A percentile compares a stretch with the other conserved stretches of the same genome.
phyloP scores from a whole-genome alignment of 2,888 invertebrate species.

The Matsumyia berberina region DNA sequence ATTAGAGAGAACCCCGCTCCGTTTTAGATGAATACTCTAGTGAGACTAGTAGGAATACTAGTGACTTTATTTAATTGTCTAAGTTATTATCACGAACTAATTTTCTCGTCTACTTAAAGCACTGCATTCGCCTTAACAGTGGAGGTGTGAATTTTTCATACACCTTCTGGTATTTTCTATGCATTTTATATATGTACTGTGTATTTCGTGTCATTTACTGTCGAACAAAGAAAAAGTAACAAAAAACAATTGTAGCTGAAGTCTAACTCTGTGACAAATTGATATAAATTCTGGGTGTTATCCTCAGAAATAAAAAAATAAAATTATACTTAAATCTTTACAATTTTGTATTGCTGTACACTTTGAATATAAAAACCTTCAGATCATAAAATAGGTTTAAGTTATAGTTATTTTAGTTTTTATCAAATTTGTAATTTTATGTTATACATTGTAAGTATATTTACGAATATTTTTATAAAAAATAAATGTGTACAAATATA shows the following conservation, averaged over 20 bases:
- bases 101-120: slow-evolving; percentile 34
- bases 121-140: slow-evolving; percentile 27
- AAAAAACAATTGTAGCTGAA: no score
- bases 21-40: slow-evolving; percentile 36
- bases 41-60: neutral
- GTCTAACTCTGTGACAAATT: slow-evolving; percentile 53
- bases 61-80: slow-evolving; percentile 18
- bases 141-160: neutral
- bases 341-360: slow-evolving; percentile 19
- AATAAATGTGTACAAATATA: slow-evolving; percentile 51
- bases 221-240: slow-evolving; percentile 42
- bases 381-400: slow-evolving; percentile 10
- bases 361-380: neutral
- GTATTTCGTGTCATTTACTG: slow-evolving; percentile 17
- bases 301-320: slow-evolving; percentile 50
- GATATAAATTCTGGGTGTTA: slow-evolving; percentile 54
- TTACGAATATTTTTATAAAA: slow-evolving; percentile 60
- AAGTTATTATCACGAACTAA: slow-evolving; percentile 45
- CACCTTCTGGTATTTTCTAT: slow-evolving; percentile 16
- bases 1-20: slow-evolving; percentile 3
- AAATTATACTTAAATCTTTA: slow-evolving; percentile 39
- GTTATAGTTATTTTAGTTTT: slow-evolving; percentile 9
- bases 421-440: slow-evolving; percentile 17
- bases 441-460: slow-evolving; percentile 19
- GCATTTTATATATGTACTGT: slow-evolving; percentile 15